Evolutionary conservation across 2,797 vertebrate genomes (phyloP).

Genomic region (Sciurus vulgaris): DNA sequence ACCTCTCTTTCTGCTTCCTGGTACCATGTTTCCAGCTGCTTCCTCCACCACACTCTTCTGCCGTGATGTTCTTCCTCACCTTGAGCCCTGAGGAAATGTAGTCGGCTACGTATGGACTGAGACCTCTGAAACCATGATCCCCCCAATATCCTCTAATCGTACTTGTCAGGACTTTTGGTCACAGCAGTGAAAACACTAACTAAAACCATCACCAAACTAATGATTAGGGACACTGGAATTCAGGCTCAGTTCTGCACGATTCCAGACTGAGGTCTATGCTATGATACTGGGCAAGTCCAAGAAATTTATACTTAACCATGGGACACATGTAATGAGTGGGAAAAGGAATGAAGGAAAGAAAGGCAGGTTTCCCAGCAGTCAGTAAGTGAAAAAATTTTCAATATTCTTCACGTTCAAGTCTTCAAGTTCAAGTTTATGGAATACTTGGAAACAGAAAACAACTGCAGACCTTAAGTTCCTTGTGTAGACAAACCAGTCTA

Average conservation of each 20-base stretch:
- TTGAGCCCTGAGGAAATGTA: too few species aligned
- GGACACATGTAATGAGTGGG: background rate
- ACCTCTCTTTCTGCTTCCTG: too few species aligned
- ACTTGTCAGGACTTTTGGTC: too few species aligned
- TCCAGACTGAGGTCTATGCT: background rate
- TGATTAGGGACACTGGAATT: background rate
- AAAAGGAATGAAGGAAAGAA: background rate
- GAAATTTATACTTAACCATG: background rate
- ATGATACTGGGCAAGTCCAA: background rate
- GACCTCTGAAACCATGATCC: too few species aligned
- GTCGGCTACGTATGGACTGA: too few species aligned
- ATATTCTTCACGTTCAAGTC: background rate
- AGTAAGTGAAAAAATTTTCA: background rate
- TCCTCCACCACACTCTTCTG: too few species aligned
- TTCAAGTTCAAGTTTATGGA: background rate
- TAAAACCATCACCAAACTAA: background rate
- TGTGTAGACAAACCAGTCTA: background rate
- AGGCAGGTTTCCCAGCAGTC: background rate
- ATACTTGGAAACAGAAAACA: background rate
- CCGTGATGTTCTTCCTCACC: too few species aligned
- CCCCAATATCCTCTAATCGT: too few species aligned
- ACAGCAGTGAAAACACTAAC: too few species aligned
- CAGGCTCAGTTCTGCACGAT: background rate
- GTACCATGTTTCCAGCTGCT: too few species aligned
- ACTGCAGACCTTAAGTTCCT: background rate